Percentiles rank a stretch among this genome's conserved stretches.
These are phyloP conservation scores for Nothocercus nigrocapillus DNA, from an alignment of 2,113 vertebrate species.

Conservation along the genomic window DNA sequence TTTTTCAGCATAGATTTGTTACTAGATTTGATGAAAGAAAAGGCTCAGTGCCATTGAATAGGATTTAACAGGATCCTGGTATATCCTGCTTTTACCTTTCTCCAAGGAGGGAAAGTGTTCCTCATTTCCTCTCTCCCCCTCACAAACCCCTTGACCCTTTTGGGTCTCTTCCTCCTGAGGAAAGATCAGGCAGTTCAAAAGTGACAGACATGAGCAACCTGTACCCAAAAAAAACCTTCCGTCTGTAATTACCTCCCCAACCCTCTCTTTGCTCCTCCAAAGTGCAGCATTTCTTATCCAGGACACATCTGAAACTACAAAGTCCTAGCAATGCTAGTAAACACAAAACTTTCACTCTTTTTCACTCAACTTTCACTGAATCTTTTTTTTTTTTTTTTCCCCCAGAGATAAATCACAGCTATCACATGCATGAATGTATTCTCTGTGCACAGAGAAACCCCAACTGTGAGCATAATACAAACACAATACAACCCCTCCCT, in stretches of 20 bases:
- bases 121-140: conserved; percentile 59
- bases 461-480: neutral
- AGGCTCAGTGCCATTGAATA: neutral
- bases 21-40: neutral
- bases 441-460: neutral
- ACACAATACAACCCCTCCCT: neutral
- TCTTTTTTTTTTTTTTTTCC: too few species aligned
- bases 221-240: conserved; percentile 28
- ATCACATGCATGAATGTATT: neutral
- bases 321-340: conserved; percentile 9
- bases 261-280: neutral
- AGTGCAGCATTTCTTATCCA: neutral
- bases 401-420: neutral
- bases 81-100: conserved; percentile 71
- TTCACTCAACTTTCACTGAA: neutral
- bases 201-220: conserved; percentile 7
- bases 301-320: neutral
- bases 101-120: conserved; percentile 61
- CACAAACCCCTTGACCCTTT: neutral
- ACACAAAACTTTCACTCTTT: neutral
- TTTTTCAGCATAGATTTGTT: neutral
- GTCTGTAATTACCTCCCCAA: neutral
- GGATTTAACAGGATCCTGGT: conserved; percentile 44
- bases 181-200: conserved; percentile 50
- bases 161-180: conserved; percentile 46